Conservation (phyloP, 2,888 invertebrate species). For the Lycophotia porphyrea region DNA sequence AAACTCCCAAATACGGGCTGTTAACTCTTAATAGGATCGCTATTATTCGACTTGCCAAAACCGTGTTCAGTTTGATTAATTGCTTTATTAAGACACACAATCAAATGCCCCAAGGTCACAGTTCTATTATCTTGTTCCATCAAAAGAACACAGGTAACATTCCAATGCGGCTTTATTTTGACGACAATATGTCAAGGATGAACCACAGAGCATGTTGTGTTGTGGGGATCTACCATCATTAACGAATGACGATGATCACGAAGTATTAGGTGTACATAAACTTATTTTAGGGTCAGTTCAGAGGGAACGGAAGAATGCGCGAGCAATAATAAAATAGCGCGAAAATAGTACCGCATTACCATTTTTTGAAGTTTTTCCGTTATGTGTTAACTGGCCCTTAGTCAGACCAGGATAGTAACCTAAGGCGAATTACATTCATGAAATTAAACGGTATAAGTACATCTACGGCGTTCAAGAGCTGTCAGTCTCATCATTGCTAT, state of each 20-base stretch:
- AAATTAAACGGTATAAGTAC: not conserved
- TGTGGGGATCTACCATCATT: not conserved
- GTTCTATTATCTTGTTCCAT: slow-evolving; percentile 31
- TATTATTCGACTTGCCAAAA: slow-evolving; percentile 5
- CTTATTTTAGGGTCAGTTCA: not conserved
- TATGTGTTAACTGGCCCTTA: not conserved
- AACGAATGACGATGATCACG: not conserved
- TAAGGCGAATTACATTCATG: not conserved
- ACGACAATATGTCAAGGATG: slow-evolving; percentile 49
- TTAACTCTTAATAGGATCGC: not conserved
- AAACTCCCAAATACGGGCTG: not conserved
- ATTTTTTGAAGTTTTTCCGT: not conserved
- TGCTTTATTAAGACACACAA: slow-evolving; percentile 6
- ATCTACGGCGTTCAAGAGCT: not conserved
- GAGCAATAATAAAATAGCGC: too few species aligned
- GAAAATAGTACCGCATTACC: not conserved
- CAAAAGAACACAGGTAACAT: slow-evolving; percentile 27
- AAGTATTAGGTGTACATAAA: not conserved
- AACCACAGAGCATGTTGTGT: slow-evolving; percentile 10
- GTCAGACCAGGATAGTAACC: not conserved
- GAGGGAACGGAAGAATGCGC: not conserved
- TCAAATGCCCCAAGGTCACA: slow-evolving; percentile 24
- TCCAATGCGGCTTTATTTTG: slow-evolving; percentile 32
- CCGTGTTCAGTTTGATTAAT: slow-evolving; percentile 13
- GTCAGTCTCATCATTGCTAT: not conserved